Evolutionary conservation across 2,888 invertebrate genomes (phyloP).

Genomic region (Volucella inanis): DNA sequence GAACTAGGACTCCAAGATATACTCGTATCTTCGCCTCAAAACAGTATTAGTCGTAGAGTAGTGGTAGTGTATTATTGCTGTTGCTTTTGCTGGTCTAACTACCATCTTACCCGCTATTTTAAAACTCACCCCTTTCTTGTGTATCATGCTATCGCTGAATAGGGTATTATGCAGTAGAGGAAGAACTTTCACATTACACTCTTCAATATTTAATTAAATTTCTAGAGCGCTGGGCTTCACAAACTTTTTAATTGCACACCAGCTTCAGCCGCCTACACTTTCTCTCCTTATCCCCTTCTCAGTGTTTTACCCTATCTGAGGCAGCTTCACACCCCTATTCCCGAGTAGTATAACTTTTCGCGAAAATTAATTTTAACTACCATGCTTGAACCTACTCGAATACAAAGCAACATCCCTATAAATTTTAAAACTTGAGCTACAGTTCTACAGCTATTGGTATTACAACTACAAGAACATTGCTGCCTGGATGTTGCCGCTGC

Average conservation of each 20-base stretch:
- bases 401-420: constrained; percentile 75
- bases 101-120: constrained; percentile 8
- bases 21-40: background rate
- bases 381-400: constrained; percentile 75
- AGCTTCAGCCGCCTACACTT: constrained; percentile 59
- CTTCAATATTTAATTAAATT: constrained; percentile 77
- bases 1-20: constrained; percentile 65
- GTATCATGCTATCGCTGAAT: constrained; percentile 48
- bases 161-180: constrained; percentile 67
- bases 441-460: constrained; percentile 33
- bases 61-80: constrained; percentile 28
- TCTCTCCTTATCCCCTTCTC: background rate
- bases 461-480: constrained; percentile 47
- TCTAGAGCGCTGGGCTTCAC: constrained; percentile 75
- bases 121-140: constrained; percentile 36
- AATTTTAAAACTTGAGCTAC: constrained; percentile 73
- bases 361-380: constrained; percentile 77
- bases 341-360: constrained; percentile 74
- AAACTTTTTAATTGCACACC: constrained; percentile 77
- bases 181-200: constrained; percentile 76
- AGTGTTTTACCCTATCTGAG: background rate
- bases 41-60: constrained; percentile 2
- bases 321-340: constrained; percentile 63
- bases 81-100: constrained; percentile 16
- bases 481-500: background rate